These are phyloP conservation scores for Rhinolophus sinicus DNA, from an alignment of 2,113 vertebrate species.

Conservation along the genomic window DNA sequence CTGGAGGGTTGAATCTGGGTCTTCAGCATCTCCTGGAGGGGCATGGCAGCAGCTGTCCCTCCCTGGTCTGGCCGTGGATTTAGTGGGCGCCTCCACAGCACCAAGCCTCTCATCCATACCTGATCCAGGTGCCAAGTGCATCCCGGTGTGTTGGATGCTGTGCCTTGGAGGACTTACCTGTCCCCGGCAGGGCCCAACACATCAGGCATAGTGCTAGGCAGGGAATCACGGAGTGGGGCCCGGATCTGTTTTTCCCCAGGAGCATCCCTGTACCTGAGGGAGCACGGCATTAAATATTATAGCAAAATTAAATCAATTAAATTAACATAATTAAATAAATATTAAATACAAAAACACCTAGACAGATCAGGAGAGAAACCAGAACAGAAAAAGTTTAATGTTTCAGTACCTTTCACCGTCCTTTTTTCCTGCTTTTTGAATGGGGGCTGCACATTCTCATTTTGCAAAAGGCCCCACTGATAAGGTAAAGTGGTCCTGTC, in stretches of 20 bases:
- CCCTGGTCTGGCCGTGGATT: too few relatives aligned
- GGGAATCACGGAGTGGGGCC: not conserved
- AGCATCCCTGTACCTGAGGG: not conserved
- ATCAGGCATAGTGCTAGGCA: accelerated
- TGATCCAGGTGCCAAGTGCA: not conserved
- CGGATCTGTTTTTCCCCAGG: not conserved
- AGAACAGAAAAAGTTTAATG: not conserved
- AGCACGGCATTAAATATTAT: not conserved
- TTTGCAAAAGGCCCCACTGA: slow-evolving; percentile 1
- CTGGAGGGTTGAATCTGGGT: not conserved
- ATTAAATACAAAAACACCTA: not conserved
- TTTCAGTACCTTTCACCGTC: not conserved
- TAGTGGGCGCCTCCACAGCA: accelerated
- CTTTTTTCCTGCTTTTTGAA: not conserved
- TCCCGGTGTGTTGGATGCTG: not conserved
- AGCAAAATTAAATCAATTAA: not conserved
- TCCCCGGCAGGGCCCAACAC: not conserved
- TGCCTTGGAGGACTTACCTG: not conserved
- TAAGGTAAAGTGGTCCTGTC: not conserved
- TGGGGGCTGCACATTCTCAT: not conserved
- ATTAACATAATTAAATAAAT: not conserved
- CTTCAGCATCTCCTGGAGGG: not conserved
- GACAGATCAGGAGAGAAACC: not conserved
- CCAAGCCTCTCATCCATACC: not conserved
- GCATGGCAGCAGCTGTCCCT: accelerated